phyloP scores from a whole-genome alignment of 2,888 invertebrate species.

The Acanthacorydalis orientalis region DNA sequence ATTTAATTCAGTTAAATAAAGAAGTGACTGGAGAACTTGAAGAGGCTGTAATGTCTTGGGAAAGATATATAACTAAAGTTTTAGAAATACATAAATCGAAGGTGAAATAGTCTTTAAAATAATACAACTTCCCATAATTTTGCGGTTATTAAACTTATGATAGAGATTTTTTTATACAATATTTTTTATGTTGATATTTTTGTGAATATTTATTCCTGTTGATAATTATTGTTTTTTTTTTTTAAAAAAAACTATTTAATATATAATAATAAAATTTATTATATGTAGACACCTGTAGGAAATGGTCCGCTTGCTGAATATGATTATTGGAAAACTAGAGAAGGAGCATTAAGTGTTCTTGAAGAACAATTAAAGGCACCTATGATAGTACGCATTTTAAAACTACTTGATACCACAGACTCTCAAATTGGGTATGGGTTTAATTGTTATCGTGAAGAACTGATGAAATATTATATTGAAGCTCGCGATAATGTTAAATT shows the following conservation, averaged over 20 bases:
- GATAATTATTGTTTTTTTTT: not conserved
- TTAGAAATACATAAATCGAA: slow-evolving; percentile 34
- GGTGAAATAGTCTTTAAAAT: slow-evolving; percentile 19
- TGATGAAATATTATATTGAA: slow-evolving; percentile 47
- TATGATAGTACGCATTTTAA: slow-evolving; percentile 41
- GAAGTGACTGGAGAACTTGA: slow-evolving; percentile 39
- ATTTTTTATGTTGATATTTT: not conserved
- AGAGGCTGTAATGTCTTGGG: slow-evolving; percentile 44
- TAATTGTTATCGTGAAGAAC: slow-evolving; percentile 37
- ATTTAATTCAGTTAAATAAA: slow-evolving; percentile 26
- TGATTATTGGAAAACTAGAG: slow-evolving; percentile 70
- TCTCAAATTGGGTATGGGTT: slow-evolving; percentile 42
- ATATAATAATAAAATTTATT: not conserved
- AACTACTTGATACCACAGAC: slow-evolving; percentile 34
- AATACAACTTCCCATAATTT: too few relatives aligned
- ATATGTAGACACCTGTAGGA: slow-evolving; percentile 37
- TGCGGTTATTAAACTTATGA: too few relatives aligned
- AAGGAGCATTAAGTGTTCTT: slow-evolving; percentile 57
- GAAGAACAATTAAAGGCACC: slow-evolving; percentile 69
- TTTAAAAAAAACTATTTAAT: not conserved
- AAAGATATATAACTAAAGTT: slow-evolving; percentile 42
- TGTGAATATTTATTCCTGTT: not conserved
- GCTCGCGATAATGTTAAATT: slow-evolving; percentile 68
- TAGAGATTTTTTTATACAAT: too few relatives aligned
- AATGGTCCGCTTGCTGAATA: slow-evolving; percentile 73